Percentiles rank a stretch among this genome's conserved stretches.
These are phyloP conservation scores for Nebria salina DNA, from an alignment of 2,888 invertebrate species.

Conservation along the genomic window DNA sequence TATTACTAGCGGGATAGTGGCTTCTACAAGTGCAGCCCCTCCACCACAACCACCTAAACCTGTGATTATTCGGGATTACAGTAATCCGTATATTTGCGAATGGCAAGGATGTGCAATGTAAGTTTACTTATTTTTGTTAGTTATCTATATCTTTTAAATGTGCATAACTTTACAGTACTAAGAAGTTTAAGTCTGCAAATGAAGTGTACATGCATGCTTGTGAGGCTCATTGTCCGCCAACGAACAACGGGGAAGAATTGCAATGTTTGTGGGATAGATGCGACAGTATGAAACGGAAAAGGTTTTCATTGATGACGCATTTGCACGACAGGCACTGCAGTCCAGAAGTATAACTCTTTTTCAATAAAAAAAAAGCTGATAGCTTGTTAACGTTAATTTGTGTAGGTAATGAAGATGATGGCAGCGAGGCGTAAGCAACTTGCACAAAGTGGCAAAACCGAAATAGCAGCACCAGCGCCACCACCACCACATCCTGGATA, in stretches of 20 bases:
- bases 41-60: constrained; percentile 37
- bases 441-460: constrained; percentile 63
- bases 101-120: constrained; percentile 89
- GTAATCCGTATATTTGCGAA: constrained; percentile 81
- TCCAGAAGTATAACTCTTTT: constrained; percentile 69
- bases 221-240: constrained; percentile 80
- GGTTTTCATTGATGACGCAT: constrained; percentile 97
- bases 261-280: constrained; percentile 92
- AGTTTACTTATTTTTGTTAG: constrained; percentile 53
- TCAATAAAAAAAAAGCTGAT: not conserved
- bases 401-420: constrained; percentile 72
- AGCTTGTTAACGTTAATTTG: constrained; percentile 45
- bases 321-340: constrained; percentile 95
- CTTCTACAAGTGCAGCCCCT: constrained; percentile 11
- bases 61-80: constrained; percentile 57
- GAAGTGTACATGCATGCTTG: constrained; percentile 91
- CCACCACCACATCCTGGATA: constrained; percentile 80
- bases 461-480: constrained; percentile 67
- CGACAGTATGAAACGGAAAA: constrained; percentile 87
- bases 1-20: constrained; percentile 10
- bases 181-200: constrained; percentile 75
- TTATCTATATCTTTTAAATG: not conserved
- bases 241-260: constrained; percentile 72
- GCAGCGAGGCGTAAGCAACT: constrained; percentile 73
- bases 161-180: constrained; percentile 60